Evolutionary conservation across 2,888 invertebrate species (phyloP).

Genomic region (Mesorhabditis sp.): DNA sequence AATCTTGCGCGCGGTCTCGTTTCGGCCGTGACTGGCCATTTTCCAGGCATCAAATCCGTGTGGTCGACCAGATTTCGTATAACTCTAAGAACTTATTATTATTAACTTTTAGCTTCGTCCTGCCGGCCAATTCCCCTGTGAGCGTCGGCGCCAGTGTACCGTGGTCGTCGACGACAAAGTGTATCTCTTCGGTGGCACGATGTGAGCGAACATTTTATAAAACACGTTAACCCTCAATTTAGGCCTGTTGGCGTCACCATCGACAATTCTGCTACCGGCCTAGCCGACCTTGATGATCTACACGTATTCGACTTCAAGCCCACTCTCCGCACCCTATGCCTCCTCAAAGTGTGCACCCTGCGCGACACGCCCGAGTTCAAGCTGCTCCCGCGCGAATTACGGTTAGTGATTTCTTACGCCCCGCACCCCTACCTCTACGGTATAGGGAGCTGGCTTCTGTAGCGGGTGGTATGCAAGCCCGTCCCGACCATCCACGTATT

Average conservation of each 20-base stretch:
- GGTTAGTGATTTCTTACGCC: too few species aligned
- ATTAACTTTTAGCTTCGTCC: background rate
- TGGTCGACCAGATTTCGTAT: too few species aligned
- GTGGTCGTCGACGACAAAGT: conserved; percentile 72
- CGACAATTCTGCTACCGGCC: conserved; percentile 11
- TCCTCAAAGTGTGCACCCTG: too few species aligned
- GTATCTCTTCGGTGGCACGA: conserved; percentile 85
- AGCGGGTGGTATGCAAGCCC: too few species aligned
- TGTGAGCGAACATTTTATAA: conserved; percentile 63
- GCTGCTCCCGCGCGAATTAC: too few species aligned
- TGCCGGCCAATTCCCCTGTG: conserved; percentile 56
- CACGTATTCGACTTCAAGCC: conserved; percentile 46
- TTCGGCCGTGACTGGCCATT: too few species aligned
- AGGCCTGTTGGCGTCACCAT: conserved; percentile 10
- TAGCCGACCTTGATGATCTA: conserved; percentile 50
- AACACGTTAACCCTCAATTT: conserved; percentile 7
- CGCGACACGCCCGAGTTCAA: too few species aligned
- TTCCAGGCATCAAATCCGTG: too few species aligned
- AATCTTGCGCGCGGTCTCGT: too few species aligned
- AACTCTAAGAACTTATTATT: background rate
- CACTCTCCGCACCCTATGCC: background rate
- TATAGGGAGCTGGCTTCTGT: too few species aligned
- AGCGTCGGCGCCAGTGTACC: conserved; percentile 71
- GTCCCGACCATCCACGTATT: too few species aligned
- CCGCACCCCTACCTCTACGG: too few species aligned